These are phyloP conservation scores for Idaea straminata DNA, from an alignment of 2,888 invertebrate species.

Conservation along the genomic window DNA sequence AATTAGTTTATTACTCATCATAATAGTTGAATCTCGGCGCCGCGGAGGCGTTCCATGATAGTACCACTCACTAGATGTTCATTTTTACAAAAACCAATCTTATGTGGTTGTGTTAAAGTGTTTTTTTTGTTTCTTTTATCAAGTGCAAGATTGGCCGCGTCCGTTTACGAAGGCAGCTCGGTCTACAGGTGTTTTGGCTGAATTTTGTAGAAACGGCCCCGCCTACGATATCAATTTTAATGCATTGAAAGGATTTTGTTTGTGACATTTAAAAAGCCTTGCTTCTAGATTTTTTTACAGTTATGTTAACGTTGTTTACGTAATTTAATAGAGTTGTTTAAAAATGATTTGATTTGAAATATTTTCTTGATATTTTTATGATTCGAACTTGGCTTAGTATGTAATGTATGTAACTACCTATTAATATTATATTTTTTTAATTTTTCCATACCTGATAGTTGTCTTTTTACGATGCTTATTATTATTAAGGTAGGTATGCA, in stretches of 20 bases:
- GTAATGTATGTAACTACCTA: too few relatives aligned
- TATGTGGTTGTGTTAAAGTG: conserved; percentile 15
- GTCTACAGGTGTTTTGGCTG: conserved; percentile 65
- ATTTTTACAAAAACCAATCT: conserved; percentile 20
- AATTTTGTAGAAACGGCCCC: conserved; percentile 44
- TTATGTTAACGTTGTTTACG: not conserved
- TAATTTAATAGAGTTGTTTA: not conserved
- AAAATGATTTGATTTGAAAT: too few relatives aligned
- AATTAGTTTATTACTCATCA: conserved; percentile 71
- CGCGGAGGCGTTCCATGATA: conserved; percentile 60
- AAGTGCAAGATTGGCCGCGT: conserved; percentile 29
- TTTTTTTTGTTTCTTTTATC: not conserved
- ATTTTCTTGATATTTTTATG: too few relatives aligned
- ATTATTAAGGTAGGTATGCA: too few relatives aligned
- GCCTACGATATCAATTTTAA: conserved; percentile 56
- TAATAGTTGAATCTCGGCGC: conserved; percentile 67
- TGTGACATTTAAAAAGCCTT: not conserved
- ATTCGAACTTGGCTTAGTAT: too few relatives aligned
- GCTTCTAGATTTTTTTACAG: not conserved
- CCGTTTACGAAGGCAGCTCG: conserved; percentile 53
- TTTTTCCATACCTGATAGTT: too few relatives aligned
- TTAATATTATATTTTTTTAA: too few relatives aligned
- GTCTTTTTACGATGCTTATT: too few relatives aligned
- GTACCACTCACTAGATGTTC: conserved; percentile 28
- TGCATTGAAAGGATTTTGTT: conserved; percentile 16